These are phyloP conservation scores for Darevskia nairensis DNA, from an alignment of 2,797 vertebrate species.

Conservation along the genomic window DNA sequence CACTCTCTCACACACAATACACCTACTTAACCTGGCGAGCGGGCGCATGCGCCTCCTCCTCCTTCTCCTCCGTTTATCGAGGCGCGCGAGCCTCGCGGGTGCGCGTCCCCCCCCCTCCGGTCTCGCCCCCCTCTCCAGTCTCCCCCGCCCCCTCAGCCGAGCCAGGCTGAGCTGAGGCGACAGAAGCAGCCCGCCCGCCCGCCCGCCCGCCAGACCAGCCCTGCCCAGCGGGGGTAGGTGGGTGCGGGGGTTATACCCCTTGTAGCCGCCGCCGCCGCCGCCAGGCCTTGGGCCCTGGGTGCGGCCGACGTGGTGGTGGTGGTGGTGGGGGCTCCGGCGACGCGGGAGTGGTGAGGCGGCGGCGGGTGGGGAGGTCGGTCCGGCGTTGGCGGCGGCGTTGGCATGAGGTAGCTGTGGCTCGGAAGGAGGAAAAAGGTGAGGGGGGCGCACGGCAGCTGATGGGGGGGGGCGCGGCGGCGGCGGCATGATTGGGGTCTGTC, in stretches of 20 bases:
- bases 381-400: not conserved
- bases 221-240: not conserved
- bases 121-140: not conserved
- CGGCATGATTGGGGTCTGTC: not conserved
- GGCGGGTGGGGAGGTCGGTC: not conserved
- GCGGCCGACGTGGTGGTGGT: not conserved
- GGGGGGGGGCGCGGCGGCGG: not conserved
- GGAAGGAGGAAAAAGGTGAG: not conserved
- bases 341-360: not conserved
- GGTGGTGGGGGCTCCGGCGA: not conserved
- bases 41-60: not conserved
- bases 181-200: not conserved
- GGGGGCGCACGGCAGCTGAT: not conserved
- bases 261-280: not conserved
- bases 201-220: not conserved
- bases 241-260: too few species aligned
- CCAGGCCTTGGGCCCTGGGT: not conserved
- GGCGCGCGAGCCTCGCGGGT: not conserved
- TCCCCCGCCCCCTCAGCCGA: not conserved
- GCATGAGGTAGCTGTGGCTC: conserved; percentile 10
- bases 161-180: too few species aligned
- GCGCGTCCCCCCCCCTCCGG: not conserved
- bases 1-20: too few species aligned
- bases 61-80: not conserved
- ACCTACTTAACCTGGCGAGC: not conserved